Base-by-base conservation (phyloP, 2,797 vertebrate genomes). In the Odontamblyopus rebecca region DNA sequence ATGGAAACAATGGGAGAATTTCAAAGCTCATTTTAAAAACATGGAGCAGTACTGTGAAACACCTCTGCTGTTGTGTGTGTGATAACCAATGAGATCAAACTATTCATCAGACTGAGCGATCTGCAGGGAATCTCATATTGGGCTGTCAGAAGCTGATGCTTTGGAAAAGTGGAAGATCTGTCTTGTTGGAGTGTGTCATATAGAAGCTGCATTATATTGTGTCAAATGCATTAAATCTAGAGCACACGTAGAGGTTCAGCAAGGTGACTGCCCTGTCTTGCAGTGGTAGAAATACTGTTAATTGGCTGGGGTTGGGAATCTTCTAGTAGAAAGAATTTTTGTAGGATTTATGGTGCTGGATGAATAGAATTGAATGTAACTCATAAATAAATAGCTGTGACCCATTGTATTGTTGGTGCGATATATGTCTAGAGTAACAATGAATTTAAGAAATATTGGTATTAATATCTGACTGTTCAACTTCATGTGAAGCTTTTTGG, bases 21-120 rank as follows among this genome's bases (percentile, higher is more conserved):
- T 67, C 62, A 78, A 73, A 73, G 69, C 80, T 86, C 70, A 88
- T 91, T 91, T 83, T 54, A 75, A 78, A 92, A 91, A 88, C 89
- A 90, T 83, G 68, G 85, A 56, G 67, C 69, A 71, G 77, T 19
- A 77, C 81, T 73, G 77, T 87, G 82, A 86, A 88, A 86, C 77
- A 32, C 54, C 67, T 73, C 75, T 57, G 61, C 71, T 73, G 79
- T 23, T 26, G 23, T 4, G 56, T 76, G 80, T 86, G 62, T 64
- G 23, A 85, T 79, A 67, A 71, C 64, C 65, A 15, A 62, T 69
- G 65, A 82, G 79, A 81, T 80, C 70, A n/a, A 72, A 13, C 65
- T 67, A 68, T 85, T 83, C 63, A 67, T 81, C 65, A 72, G 18
- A 15, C 32, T 75, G 75, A 85, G 68, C 77, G 67, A 77, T 79